Base-by-base conservation (phyloP, 1,140 invertebrate genomes). In the Anoplolepis gracilipes region DNA sequence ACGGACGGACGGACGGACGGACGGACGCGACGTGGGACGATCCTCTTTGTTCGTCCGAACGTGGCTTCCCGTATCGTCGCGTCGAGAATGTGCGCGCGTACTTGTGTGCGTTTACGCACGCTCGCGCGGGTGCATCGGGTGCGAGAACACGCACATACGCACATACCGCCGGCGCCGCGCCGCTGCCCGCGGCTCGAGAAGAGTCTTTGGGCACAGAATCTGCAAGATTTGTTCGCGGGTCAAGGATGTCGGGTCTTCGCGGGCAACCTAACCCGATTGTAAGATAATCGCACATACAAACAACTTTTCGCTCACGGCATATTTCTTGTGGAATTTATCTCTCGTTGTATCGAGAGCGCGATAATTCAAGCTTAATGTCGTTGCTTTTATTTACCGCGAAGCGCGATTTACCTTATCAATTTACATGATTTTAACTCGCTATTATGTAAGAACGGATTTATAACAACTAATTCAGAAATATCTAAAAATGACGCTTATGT, bases 1-100 rank as follows among this genome's bases (percentile, higher is more conserved):
- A n/a, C n/a, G n/a, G n/a, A n/a, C n/a, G n/a, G n/a, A n/a, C n/a
- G n/a, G n/a, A n/a, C n/a, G n/a, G n/a, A 85, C 86, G 87, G 49
- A 70, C 72, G 70, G 61, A 49, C 61, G 57, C 69, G 65, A 82
- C 79, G 62, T 87, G 86, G 69, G 69, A 65, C 87, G 87, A 89
- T 89, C 85, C 78, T 89, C 85, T 88, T 89, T 86, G 84, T 86
- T 89, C 77, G 85, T 55, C 59, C 59, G 59, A 78, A 88, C 62
- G 84, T 86, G 84, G 55, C 84, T 86, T 89, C 85, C 82, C 72
- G 87, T 89, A 89, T 89, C 77, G 72, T 65, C 77, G 77, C 76
- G 84, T 69, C 77, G 77, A 49, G 46, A 70, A 39, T 49, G 22
- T 39, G 13, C 28, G 22, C 46, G n/a, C 11, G 16, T 36, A 13